Evolutionary conservation across 2,888 invertebrate species (phyloP).

Genomic region (Incurvaria masculella): DNA sequence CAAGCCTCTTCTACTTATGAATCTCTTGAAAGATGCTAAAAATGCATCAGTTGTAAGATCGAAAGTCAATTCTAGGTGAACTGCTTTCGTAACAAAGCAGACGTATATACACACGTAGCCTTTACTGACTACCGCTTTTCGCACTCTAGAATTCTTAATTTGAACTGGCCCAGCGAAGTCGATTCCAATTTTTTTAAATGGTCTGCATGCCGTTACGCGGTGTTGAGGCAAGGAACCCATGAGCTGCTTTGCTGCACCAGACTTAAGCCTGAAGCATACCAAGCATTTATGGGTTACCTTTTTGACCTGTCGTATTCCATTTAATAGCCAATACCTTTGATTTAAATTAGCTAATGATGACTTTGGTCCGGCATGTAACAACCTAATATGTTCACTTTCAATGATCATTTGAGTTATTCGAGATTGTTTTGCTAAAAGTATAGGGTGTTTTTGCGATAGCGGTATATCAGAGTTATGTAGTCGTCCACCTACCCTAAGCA

Average conservation of each 20-base stretch:
- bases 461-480: background rate
- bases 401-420: background rate
- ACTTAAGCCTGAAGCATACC: constrained; percentile 15
- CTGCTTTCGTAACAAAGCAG: constrained; percentile 13
- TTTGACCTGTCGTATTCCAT: constrained; percentile 15
- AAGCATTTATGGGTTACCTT: constrained; percentile 15
- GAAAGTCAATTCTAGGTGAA: constrained; percentile 6
- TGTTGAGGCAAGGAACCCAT: constrained; percentile 14
- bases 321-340: constrained; percentile 14
- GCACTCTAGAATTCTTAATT: constrained; percentile 10
- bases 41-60: constrained; percentile 1
- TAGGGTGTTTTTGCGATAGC: constrained; percentile 2
- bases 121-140: constrained; percentile 9
- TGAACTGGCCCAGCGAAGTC: constrained; percentile 15
- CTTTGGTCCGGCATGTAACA: constrained; percentile 11
- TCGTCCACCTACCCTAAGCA: constrained; percentile 3
- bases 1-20: background rate
- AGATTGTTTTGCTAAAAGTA: constrained; percentile 2
- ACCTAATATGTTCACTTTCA: constrained; percentile 7
- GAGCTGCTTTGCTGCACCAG: constrained; percentile 10
- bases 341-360: constrained; percentile 7
- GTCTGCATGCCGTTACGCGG: constrained; percentile 8
- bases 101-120: constrained; percentile 14
- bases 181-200: constrained; percentile 13
- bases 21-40: constrained; percentile 1